Evolutionary conservation across 2,113 vertebrate species (phyloP).

Genomic region (crab-eating macaque (Macaca fascicularis)): DNA sequence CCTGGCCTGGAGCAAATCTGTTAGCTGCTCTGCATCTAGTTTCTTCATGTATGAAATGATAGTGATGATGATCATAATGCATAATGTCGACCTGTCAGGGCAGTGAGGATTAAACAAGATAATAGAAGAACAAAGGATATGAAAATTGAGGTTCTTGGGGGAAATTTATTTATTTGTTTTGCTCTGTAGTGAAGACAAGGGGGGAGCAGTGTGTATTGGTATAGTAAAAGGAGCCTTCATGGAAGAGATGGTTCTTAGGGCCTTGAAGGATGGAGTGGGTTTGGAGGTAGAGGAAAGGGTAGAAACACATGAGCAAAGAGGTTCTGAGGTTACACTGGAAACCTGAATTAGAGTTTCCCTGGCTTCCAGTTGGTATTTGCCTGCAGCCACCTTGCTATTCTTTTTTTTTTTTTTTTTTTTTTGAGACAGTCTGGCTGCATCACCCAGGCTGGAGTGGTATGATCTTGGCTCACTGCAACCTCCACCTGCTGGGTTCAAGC

Average conservation of each 20-base stretch:
- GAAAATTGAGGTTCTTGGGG: neutral
- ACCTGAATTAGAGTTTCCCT: neutral
- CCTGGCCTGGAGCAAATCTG: neutral
- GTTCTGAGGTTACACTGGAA: neutral
- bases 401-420: too few relatives aligned
- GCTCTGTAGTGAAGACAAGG: neutral
- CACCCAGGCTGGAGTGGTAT: too few relatives aligned
- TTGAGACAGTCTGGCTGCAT: too few relatives aligned
- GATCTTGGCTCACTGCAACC: too few relatives aligned
- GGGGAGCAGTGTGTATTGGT: neutral
- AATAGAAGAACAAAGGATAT: neutral
- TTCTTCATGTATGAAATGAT: constrained; percentile 15
- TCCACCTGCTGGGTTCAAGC: too few relatives aligned
- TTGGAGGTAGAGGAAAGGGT: neutral
- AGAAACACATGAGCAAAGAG: neutral
- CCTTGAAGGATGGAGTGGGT: neutral
- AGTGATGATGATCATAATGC: neutral
- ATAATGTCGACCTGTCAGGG: neutral
- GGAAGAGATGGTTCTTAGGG: constrained; percentile 22
- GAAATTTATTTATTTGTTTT: neutral
- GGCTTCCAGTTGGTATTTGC: neutral
- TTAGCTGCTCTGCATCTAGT: constrained; percentile 12
- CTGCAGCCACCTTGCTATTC: neutral
- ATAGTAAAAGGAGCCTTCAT: neutral
- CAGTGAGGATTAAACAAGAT: constrained; percentile 2